Conservation (phyloP, 2,113 vertebrate genomes). For the Balaeniceps rex region DNA sequence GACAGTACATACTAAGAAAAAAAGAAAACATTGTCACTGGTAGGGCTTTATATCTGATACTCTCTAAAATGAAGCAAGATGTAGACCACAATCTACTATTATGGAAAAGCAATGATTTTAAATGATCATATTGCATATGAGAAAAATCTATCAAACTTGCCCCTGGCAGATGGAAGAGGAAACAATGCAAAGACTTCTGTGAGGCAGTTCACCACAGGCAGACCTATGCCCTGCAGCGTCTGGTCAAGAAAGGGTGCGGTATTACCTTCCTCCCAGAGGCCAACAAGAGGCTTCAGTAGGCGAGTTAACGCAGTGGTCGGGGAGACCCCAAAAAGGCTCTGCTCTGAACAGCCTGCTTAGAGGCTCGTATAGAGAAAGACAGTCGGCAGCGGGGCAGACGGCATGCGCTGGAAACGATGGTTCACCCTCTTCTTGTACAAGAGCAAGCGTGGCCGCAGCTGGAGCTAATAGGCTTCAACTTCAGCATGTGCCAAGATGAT, state of each 20-base stretch:
- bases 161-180: background rate
- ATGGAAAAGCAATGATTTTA: background rate
- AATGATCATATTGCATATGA: background rate
- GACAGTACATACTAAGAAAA: background rate
- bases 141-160: background rate
- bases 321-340: background rate
- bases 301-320: too few species aligned
- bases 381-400: background rate
- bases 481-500: background rate
- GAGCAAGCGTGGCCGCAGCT: background rate
- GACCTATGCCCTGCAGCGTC: background rate
- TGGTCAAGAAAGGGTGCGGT: background rate
- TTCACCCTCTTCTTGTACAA: background rate
- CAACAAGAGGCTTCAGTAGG: background rate
- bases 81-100: background rate
- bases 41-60: background rate
- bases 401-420: accelerated
- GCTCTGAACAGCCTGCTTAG: background rate
- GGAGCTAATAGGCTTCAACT: background rate
- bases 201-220: background rate
- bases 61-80: background rate
- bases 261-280: background rate
- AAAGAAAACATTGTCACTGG: background rate
- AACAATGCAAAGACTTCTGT: background rate
- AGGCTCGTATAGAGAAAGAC: background rate